Evolutionary conservation across 23 tunicate genomes (phyloP), one percentile per base, ranked within the genome.

Genomic region (Trididemnum miniatum): DNA sequence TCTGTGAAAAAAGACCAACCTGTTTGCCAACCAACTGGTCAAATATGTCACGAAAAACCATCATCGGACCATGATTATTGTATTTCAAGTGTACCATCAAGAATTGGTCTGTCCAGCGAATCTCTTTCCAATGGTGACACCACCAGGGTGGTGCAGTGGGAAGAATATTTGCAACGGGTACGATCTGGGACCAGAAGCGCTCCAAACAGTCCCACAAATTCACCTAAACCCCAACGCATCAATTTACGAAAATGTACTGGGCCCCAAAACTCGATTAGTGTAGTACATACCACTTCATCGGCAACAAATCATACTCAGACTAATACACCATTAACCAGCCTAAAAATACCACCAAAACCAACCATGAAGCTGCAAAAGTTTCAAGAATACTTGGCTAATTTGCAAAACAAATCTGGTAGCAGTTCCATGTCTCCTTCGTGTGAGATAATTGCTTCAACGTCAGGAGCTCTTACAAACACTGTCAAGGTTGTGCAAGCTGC

Each of bases 51-150:
- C 12, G 84, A 77, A 32, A 31, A 73, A 35, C 87, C 84, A 3
- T 80, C 89, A 26, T 84, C 79, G 18, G 95, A 90, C 22, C 95
- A 90, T 31, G 95, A 90, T 65, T 90, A 90, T 51, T 90, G 95
- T 49, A 72, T 5, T 3, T 12, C 15, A 25, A 4, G 4, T 62
- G 27, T 37, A 9, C 20, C n/a, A 0, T 28, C 37, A 0, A 24
- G 0, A 0, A 37, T 30, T 15, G 1, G 52, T 20, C 1, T 35
- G 5, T 12, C 37, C 36, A 9, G 34, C 24, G 81, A 36, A 35
- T 29, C 30, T 37, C 2, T 2, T 9, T 26, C 67, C 4, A 32
- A 24, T 23, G 69, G 25, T 23, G 7, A 15, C 31, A n/a, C 78
- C 9, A 88, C 60, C 72, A 91, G 86, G 67, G 89, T 90, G 50